Evolutionary conservation across 2,797 vertebrate species (phyloP).

Genomic region (Antrozous pallidus): DNA sequence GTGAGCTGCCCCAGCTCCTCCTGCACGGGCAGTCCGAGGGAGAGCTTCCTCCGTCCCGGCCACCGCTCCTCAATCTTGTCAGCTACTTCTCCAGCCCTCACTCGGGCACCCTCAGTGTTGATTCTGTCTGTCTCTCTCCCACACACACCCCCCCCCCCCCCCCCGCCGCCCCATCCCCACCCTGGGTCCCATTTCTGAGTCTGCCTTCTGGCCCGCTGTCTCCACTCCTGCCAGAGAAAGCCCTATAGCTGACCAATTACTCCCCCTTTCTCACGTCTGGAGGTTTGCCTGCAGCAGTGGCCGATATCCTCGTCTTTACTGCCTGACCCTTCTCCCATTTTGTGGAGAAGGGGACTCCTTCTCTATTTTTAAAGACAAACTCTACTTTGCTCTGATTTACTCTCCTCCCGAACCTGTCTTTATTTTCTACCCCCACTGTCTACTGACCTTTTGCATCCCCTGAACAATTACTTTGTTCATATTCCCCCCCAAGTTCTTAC

Average conservation of each 20-base stretch:
- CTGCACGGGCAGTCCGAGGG: rapidly evolving
- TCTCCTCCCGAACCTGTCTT: neutral
- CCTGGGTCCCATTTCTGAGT: neutral
- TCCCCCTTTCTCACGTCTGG: neutral
- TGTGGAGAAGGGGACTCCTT: neutral
- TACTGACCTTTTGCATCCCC: neutral
- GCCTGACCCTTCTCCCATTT: neutral
- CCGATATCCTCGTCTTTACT: neutral
- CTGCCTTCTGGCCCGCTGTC: neutral
- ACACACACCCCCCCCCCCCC: too few species aligned
- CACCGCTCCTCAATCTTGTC: neutral
- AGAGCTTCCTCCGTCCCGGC: neutral
- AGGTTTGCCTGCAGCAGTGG: neutral
- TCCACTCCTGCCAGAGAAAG: neutral
- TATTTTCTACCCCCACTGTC: neutral
- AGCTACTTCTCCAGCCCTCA: neutral
- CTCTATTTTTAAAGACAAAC: neutral
- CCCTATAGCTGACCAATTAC: neutral
- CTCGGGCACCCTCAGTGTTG: neutral
- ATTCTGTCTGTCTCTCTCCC: too few species aligned
- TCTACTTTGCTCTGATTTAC: neutral
- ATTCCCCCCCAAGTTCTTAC: neutral
- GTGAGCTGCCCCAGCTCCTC: rapidly evolving
- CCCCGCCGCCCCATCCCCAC: neutral
- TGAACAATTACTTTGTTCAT: neutral